Conservation (phyloP, 2,888 invertebrate species). For the Flexamia atlantica region DNA sequence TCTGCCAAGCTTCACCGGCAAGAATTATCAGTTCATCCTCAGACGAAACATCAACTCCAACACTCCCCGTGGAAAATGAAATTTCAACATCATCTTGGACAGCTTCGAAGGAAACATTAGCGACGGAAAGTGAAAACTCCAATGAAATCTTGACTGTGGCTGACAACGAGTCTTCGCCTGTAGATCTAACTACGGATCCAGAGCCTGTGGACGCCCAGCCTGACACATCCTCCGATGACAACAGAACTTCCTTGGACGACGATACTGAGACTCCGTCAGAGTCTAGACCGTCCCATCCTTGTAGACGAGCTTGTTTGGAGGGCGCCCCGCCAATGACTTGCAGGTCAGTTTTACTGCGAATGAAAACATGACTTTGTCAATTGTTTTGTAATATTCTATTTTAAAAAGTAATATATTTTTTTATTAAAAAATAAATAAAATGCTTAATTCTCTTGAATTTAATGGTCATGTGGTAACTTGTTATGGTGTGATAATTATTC, state of each 20-base stretch:
- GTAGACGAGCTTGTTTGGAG: conserved; percentile 58
- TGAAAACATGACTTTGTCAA: too few relatives aligned
- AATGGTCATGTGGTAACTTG: too few relatives aligned
- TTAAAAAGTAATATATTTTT: too few relatives aligned
- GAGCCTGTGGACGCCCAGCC: not conserved
- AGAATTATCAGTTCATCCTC: not conserved
- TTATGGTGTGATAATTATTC: too few relatives aligned
- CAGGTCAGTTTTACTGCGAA: conserved; percentile 23
- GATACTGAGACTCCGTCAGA: not conserved
- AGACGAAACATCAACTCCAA: not conserved
- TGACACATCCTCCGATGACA: not conserved
- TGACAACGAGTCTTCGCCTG: not conserved
- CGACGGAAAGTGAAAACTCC: conserved; percentile 20
- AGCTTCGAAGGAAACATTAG: not conserved
- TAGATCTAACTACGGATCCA: not conserved
- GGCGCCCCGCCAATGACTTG: conserved; percentile 50
- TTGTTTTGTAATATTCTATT: too few relatives aligned
- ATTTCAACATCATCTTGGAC: not conserved
- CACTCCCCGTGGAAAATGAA: conserved; percentile 2
- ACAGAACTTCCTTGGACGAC: not conserved
- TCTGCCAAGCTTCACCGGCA: conserved; percentile 25
- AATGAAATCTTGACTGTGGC: conserved; percentile 25
- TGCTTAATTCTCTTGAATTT: too few relatives aligned
- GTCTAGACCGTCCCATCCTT: conserved; percentile 49
- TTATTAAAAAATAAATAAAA: too few relatives aligned